phyloP scores from a whole-genome alignment of 2,888 invertebrate species.

The Teleogryllus oceanicus region DNA sequence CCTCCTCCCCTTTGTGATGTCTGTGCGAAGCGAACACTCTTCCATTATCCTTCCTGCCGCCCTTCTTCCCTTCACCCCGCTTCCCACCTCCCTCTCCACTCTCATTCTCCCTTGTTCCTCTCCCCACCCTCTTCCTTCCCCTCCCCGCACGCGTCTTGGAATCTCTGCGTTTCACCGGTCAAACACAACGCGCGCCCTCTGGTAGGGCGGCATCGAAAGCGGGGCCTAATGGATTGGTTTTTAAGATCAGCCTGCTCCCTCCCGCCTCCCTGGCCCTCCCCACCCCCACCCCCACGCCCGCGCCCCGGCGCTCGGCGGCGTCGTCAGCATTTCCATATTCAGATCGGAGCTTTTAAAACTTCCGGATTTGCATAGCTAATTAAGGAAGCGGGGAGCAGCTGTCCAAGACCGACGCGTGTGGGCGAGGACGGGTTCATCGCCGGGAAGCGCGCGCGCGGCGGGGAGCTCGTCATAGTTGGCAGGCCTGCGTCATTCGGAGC shows the following conservation, averaged over 20 bases:
- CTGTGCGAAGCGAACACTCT: too few relatives aligned
- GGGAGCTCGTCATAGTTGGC: too few relatives aligned
- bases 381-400: not conserved
- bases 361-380: slow-evolving; percentile 18
- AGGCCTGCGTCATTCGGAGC: too few relatives aligned
- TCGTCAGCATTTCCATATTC: not conserved
- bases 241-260: not conserved
- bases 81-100: too few relatives aligned
- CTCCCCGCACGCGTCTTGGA: not conserved
- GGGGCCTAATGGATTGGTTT: not conserved
- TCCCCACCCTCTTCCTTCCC: not conserved
- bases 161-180: not conserved
- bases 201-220: not conserved
- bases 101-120: too few relatives aligned
- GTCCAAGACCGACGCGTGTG: not conserved
- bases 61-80: too few relatives aligned
- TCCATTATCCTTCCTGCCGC: too few relatives aligned
- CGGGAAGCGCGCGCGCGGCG: too few relatives aligned
- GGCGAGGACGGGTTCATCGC: too few relatives aligned
- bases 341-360: slow-evolving; percentile 5
- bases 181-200: not conserved
- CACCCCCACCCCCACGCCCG: not conserved
- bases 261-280: not conserved
- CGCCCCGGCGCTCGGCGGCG: not conserved
- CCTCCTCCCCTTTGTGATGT: too few relatives aligned